Evolutionary conservation across 2,113 vertebrate species (phyloP), one percentile per base, ranked within the genome.

Genomic region (Microcebus tavaratra): DNA sequence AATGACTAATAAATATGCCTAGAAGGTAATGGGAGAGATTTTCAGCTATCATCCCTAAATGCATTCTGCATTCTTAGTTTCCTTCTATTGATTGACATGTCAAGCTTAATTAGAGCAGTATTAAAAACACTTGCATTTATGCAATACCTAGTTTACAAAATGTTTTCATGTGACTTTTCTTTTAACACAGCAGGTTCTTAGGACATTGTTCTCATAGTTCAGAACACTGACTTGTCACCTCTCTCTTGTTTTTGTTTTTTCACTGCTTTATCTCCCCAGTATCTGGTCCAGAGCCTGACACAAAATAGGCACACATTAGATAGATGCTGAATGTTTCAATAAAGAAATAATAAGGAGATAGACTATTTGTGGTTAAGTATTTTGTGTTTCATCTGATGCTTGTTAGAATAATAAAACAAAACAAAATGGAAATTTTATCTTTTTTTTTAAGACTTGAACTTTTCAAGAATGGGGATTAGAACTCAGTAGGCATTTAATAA

Each of bases 391-490:
- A 53, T 39, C 59, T 85, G 67, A 89, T 91, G 18, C 42, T 97
- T 53, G 18, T 48, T 90, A 79, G 92, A 84, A 86, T 65, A 90
- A 48, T 45, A 93, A 92, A 87, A 15, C 42, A 61, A n/a, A 92
- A 48, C 34, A 90, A 90, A 88, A 87, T 72, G 63, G 25, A 88
- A 93, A 63, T 68, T 92, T 83, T 55, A 57, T 39, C 36, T 85
- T 3, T 34, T 65, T 63, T 95, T 78, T 84, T 79, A 88, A 53
- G 67, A 61, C 7, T 82, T 90, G 65, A 84, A 76, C 50, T 92
- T 87, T 86, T 55, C 23, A 72, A 89, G 65, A 57, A 53, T 61
- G 70, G 59, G 39, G 11, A 82, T 93, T 72, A 59, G 83, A 88
- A 55, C 17, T 25, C 20, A 65, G 50, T 39, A 68, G 36, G 18